Evolutionary conservation across 2,888 invertebrate genomes (phyloP), one percentile per base, ranked within the genome.

Genomic region (Toxonevra muliebris): DNA sequence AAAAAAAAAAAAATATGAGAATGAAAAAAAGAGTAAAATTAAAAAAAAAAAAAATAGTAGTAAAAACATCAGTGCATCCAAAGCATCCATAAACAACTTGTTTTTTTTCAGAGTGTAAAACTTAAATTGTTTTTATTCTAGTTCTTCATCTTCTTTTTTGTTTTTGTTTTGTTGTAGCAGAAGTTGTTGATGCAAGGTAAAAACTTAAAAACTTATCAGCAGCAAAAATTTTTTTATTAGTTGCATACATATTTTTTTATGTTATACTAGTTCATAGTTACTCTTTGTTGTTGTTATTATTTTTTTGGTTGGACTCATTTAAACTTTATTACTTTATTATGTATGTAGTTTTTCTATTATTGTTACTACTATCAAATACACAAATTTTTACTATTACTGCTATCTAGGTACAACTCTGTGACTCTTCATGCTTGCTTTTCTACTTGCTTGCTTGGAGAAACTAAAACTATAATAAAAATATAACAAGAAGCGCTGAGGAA

Each of bases 131-230:
- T n/a, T 20, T 58, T 58, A 41, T 58, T 41, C 15, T 17, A 9
- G 42, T n/a, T 40, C 17, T 17, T 40, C 4, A 19, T 59, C 19
- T 59, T 42, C 13, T 60, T 43, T 60, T 59, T 13, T 60, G 10
- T 20, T 43, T 60, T 48, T 5, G 19, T 19, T 45, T 60, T 60
- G 19, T 13, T 59, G 41, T 5, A n/a, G n/a, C n/a, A n/a, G n/a
- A 7, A 17, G 41, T 41, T 53, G n/a, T 20, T 53, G n/a, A n/a
- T n/a, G n/a, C n/a, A 20, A 20, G 17, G n/a, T 53, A 12, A 53
- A 20, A 20, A 53, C 20, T 53, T 20, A 53, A 17, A 53, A 53
- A 19, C 7, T 53, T 20, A 20, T 20, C 20, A 53, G 53, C 13
- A 4, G 19, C 17, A 20, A 53, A 53, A 53, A 20, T 53, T 53